A percentile compares a stretch with the other conserved stretches of the same genome.
phyloP scores from a whole-genome alignment of 2,888 invertebrate genomes.

The Hydropsyche betteni region DNA sequence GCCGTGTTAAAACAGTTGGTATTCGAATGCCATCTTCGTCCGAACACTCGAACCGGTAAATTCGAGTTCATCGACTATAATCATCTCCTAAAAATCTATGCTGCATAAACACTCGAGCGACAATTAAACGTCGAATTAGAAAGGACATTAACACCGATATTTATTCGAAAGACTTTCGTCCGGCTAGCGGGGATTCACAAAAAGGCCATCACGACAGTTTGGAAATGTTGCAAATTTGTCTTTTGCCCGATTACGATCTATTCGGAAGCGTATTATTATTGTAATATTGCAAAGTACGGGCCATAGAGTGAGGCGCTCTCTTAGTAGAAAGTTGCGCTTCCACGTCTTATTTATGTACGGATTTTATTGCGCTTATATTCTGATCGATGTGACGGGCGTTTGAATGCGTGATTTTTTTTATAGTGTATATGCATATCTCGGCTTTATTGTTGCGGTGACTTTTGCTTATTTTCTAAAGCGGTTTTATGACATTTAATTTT shows the following conservation, averaged over 20 bases:
- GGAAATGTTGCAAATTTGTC: conserved; percentile 19
- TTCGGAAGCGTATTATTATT: conserved; percentile 15
- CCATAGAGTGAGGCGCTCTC: conserved; percentile 13
- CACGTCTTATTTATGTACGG: conserved; percentile 21
- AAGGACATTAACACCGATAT: neutral
- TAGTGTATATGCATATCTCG: neutral
- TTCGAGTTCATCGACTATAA: neutral
- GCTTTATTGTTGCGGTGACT: neutral
- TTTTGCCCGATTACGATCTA: conserved; percentile 10
- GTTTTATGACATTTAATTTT: conserved; percentile 1
- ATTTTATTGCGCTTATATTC: conserved; percentile 26
- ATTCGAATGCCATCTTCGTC: neutral
- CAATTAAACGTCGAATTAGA: neutral
- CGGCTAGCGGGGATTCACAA: no score
- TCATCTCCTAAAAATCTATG: neutral
- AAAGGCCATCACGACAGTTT: neutral
- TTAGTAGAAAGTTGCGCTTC: conserved; percentile 29
- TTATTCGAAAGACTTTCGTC: no score
- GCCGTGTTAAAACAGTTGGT: conserved; percentile 40
- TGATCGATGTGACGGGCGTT: conserved; percentile 16
- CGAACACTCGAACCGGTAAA: neutral
- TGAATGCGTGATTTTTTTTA: conserved; percentile 2
- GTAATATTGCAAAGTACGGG: neutral
- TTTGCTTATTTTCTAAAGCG: conserved; percentile 11
- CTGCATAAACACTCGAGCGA: neutral